Conservation (phyloP, 2,888 invertebrate genomes). For the Hydrotaea cyrtoneurina region DNA sequence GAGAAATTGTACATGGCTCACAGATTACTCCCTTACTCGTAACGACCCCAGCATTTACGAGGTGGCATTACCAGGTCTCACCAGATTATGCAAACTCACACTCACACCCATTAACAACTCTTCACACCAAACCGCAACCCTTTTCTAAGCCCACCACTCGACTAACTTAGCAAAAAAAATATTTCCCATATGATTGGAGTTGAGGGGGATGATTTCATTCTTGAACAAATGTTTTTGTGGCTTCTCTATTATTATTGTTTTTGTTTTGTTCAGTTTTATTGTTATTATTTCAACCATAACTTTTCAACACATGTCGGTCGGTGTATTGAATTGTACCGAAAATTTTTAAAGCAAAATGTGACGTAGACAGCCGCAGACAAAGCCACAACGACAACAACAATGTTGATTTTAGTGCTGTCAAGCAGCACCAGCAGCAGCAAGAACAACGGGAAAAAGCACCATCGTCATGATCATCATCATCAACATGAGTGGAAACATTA, state of each 20-base stretch:
- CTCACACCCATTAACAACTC: too few species aligned
- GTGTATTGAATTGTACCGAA: neutral
- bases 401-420: neutral
- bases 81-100: too few species aligned
- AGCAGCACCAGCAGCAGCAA: too few species aligned
- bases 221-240: constrained; percentile 18
- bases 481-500: constrained; percentile 3
- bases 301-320: constrained; percentile 32
- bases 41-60: too few species aligned
- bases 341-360: constrained; percentile 15
- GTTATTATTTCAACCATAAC: constrained; percentile 36
- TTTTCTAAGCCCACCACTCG: neutral
- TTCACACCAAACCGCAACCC: neutral
- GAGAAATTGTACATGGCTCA: too few species aligned
- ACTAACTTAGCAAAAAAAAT: neutral
- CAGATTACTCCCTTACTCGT: too few species aligned
- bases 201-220: neutral
- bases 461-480: neutral
- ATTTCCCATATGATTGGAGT: neutral
- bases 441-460: too few species aligned
- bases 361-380: neutral
- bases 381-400: neutral
- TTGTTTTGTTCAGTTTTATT: neutral
- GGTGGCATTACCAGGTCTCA: too few species aligned
- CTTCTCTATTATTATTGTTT: constrained; percentile 30